Evolutionary conservation across 2,113 vertebrate species (phyloP), one percentile per base, ranked within the genome.

Genomic region (Mastomys natalensis): DNA sequence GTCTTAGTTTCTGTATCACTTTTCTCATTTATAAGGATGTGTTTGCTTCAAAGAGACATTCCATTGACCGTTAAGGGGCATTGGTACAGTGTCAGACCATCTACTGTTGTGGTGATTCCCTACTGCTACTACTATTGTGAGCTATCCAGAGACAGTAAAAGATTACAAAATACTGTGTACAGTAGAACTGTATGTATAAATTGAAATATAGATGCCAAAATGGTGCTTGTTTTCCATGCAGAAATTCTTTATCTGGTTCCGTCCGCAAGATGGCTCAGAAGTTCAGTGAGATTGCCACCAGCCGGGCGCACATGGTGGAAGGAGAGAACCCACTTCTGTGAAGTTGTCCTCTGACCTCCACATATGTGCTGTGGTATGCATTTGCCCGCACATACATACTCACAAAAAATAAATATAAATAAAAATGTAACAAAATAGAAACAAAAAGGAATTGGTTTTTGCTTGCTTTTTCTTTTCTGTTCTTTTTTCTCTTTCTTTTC

Each of bases 141-240:
- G 24, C 31, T 16, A 4, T 10, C 26, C 31, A 43, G 3, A 64
- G 70, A 64, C 58, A 84, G 74, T 8, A 64, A 68, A 70, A 53
- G 12, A 43, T 13, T 16, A 34, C 21, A 34, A 37, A 82, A 40
- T 37, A 26, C 22, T 31, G 24, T 8, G 58, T 45, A 1, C 29
- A 10, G 0, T 40, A 3, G 17, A 22, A 55, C 24, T 26, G 4
- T 8, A 1, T 48, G 48, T 34, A 7, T 4, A 3, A 31, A n/a
- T 22, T 76, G 43, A 53, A 74, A 26, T 29, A 7, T 5, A 13
- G 7, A 60, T 66, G 16, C 22, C 21, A 13, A 31, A 53, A 15
- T 62, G 24, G 22, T 24, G 16, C 10, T 9, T 29, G 53, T 22
- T n/a, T 34, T 78, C 43, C 66, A n/a, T 76, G 62, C 17, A 26